These are phyloP conservation scores for Rhogogaster chlorosoma DNA, from an alignment of 2,888 invertebrate genomes.

Conservation along the genomic window DNA sequence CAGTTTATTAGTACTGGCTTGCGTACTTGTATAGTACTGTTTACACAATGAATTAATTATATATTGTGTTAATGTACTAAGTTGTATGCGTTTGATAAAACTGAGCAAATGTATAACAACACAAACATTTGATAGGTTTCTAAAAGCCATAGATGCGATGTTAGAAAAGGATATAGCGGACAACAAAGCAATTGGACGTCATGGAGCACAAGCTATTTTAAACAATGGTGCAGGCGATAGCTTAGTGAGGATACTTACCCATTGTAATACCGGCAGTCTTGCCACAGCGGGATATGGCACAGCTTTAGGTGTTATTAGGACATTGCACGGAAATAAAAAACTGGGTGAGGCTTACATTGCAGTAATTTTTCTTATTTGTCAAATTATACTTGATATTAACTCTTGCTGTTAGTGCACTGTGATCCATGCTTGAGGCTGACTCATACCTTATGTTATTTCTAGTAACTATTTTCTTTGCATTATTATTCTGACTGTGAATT, in stretches of 20 bases:
- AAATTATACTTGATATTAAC: conserved; percentile 3
- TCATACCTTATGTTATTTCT: background rate
- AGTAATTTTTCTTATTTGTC: background rate
- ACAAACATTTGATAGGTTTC: conserved; percentile 82
- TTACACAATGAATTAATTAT: background rate
- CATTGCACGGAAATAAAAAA: conserved; percentile 85
- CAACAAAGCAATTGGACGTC: conserved; percentile 92
- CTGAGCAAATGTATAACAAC: background rate
- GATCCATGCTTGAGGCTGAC: background rate
- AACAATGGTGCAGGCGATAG: conserved; percentile 80
- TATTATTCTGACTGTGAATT: background rate
- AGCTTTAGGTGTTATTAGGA: conserved; percentile 96
- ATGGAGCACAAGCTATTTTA: conserved; percentile 90
- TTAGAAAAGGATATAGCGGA: conserved; percentile 91
- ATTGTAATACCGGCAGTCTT: conserved; percentile 98
- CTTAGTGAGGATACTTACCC: conserved; percentile 90
- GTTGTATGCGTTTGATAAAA: conserved; percentile 6
- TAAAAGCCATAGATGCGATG: conserved; percentile 89
- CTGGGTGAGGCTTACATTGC: conserved; percentile 81
- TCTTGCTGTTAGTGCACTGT: background rate
- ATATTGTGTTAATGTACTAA: background rate
- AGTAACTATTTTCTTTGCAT: background rate
- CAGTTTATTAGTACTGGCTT: background rate
- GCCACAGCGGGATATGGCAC: conserved; percentile 99
- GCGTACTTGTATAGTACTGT: background rate